These are phyloP conservation scores for Enoplosus armatus DNA, from an alignment of 2,797 vertebrate species.

Conservation along the genomic window DNA sequence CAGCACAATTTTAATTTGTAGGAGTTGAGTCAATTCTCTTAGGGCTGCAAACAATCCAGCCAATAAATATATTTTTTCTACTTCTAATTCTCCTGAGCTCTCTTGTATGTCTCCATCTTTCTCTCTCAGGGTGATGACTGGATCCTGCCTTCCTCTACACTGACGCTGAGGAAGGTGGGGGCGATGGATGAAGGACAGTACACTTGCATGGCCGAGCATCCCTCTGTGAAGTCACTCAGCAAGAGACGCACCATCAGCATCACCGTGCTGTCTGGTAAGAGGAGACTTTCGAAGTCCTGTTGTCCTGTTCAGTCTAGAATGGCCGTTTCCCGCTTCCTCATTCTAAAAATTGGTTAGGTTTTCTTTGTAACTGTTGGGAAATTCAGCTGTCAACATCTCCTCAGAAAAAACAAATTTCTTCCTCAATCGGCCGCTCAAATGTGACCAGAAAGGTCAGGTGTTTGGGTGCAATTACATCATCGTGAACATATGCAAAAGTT, in stretches of 20 bases:
- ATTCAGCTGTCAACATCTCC: constrained; percentile 11
- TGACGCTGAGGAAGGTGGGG: constrained; percentile 78
- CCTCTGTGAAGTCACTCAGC: constrained; percentile 71
- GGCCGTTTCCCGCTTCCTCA: constrained; percentile 7
- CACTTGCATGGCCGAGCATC: constrained; percentile 84
- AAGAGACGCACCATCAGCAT: constrained; percentile 80
- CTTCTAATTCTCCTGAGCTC: not conserved
- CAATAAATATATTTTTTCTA: constrained; percentile 1
- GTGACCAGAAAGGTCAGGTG: constrained; percentile 33
- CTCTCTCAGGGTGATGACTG: constrained; percentile 82
- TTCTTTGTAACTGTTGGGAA: constrained; percentile 36
- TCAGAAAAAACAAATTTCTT: constrained; percentile 23
- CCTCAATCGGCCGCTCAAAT: constrained; percentile 20
- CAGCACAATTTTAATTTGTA: constrained; percentile 43
- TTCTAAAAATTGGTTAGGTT: not conserved
- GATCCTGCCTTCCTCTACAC: constrained; percentile 77
- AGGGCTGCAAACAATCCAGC: constrained; percentile 25
- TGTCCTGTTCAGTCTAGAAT: not conserved
- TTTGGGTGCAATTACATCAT: constrained; percentile 3
- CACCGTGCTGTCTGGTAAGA: constrained; percentile 81
- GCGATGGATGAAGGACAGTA: constrained; percentile 79
- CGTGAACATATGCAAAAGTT: constrained; percentile 8
- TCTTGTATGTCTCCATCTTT: constrained; percentile 17
- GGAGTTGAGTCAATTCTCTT: constrained; percentile 33
- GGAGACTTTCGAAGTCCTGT: not conserved